Evolutionary conservation across 1,140 invertebrate genomes (phyloP).

Genomic region (Drosophila novamexicana): DNA sequence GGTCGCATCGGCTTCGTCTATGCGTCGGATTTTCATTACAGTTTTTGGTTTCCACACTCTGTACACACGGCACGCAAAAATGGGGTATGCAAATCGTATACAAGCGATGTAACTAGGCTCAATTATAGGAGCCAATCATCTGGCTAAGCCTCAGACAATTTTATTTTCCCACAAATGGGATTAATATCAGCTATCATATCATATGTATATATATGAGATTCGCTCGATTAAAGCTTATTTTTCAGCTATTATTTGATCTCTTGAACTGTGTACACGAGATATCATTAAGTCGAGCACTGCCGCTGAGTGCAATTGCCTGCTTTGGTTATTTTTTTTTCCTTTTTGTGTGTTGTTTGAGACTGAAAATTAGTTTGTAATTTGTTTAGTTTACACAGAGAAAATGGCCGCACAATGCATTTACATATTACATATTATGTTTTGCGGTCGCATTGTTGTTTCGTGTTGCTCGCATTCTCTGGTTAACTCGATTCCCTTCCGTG

Average conservation of each 20-base stretch:
- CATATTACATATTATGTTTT: conserved; percentile 68
- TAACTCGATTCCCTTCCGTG: conserved; percentile 4
- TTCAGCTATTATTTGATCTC: too few relatives aligned
- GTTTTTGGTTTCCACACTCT: conserved; percentile 14
- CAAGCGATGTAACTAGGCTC: too few relatives aligned
- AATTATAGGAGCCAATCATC: too few relatives aligned
- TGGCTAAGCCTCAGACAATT: too few relatives aligned
- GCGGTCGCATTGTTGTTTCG: conserved; percentile 52
- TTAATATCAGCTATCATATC: too few relatives aligned
- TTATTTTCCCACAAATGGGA: too few relatives aligned
- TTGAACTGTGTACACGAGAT: background rate
- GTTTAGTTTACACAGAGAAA: conserved; percentile 67
- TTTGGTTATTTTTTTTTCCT: conserved; percentile 28
- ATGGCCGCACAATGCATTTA: conserved; percentile 58
- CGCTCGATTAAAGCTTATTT: too few relatives aligned
- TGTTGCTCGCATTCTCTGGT: conserved; percentile 21
- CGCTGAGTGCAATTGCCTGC: background rate
- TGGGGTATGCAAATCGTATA: too few relatives aligned
- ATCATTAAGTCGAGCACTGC: conserved; percentile 2
- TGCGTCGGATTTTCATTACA: conserved; percentile 30
- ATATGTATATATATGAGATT: too few relatives aligned
- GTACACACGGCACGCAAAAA: too few relatives aligned
- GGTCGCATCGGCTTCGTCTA: conserved; percentile 40
- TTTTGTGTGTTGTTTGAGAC: conserved; percentile 32
- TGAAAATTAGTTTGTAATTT: conserved; percentile 73